A percentile compares a stretch with the other conserved stretches of the same genome.
phyloP scores from a whole-genome alignment of 2,113 vertebrate genomes.

The Aldabrachelys gigantea region DNA sequence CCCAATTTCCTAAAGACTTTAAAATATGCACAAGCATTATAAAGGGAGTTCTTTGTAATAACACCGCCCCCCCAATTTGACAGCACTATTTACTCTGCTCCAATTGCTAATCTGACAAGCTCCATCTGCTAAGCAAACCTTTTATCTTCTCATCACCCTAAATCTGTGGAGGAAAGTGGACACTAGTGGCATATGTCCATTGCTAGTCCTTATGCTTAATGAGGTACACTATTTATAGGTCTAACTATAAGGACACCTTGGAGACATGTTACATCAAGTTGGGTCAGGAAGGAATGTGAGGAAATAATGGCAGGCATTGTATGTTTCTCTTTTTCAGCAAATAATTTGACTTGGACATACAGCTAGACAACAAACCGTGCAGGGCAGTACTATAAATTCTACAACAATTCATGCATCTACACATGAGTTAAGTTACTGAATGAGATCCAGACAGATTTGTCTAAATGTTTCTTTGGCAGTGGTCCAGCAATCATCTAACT shows the following conservation, averaged over 20 bases:
- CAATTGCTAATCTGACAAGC: slow-evolving; percentile 83
- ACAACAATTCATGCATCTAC: background rate
- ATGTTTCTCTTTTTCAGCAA: background rate
- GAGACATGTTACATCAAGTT: slow-evolving; percentile 39
- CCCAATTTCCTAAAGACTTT: slow-evolving; percentile 17
- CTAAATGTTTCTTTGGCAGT: slow-evolving; percentile 1
- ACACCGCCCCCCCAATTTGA: slow-evolving; percentile 28
- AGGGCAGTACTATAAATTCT: background rate
- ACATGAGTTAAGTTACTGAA: background rate
- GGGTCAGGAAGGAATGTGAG: background rate
- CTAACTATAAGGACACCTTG: slow-evolving; percentile 36
- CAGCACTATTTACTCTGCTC: slow-evolving; percentile 73
- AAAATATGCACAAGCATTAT: slow-evolving; percentile 82
- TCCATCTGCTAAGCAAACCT: slow-evolving; percentile 82
- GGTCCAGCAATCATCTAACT: background rate
- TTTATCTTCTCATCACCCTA: slow-evolving; percentile 78
- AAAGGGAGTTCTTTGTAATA: slow-evolving; percentile 76
- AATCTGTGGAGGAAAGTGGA: slow-evolving; percentile 79
- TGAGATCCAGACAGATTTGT: slow-evolving; percentile 1
- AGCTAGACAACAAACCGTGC: background rate
- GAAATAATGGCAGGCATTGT: background rate
- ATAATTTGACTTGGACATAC: background rate
- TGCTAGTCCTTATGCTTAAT: slow-evolving; percentile 69
- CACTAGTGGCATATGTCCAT: slow-evolving; percentile 77
- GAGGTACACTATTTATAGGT: slow-evolving; percentile 68